Evolutionary conservation across 2,113 vertebrate species (phyloP).

Genomic region (Ailurus styani): DNA sequence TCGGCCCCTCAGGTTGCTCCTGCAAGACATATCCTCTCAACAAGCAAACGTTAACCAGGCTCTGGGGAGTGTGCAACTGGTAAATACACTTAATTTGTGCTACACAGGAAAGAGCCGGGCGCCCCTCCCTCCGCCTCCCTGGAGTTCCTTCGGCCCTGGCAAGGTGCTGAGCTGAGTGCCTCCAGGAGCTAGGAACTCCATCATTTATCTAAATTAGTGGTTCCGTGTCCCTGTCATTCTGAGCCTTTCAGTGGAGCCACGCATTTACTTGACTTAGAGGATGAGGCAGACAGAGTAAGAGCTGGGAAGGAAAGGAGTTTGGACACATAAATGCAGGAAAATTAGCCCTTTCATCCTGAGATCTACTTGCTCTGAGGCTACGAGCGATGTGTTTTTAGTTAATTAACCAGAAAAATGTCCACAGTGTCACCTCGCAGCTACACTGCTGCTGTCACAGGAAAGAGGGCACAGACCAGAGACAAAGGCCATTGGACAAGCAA

Average conservation of each 20-base stretch:
- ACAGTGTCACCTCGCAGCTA: not conserved
- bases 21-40: not conserved
- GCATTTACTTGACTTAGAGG: slow-evolving; percentile 57
- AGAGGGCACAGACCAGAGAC: not conserved
- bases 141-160: not conserved
- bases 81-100: not conserved
- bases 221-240: slow-evolving; percentile 57
- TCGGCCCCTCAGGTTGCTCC: not conserved
- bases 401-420: slow-evolving; percentile 58
- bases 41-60: not conserved
- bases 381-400: slow-evolving; percentile 62
- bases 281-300: not conserved
- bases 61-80: not conserved
- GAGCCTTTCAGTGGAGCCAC: slow-evolving; percentile 53
- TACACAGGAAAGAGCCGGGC: rapidly evolving
- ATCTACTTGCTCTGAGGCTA: slow-evolving; percentile 52
- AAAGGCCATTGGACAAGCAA: not conserved
- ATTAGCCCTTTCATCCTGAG: slow-evolving; percentile 47
- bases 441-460: not conserved
- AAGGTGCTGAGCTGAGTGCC: not conserved
- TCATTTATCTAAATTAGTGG: slow-evolving; percentile 68
- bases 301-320: slow-evolving; percentile 57
- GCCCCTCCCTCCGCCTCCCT: not conserved
- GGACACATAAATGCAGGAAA: slow-evolving; percentile 51
- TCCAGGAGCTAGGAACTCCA: slow-evolving; percentile 38